phyloP scores from a whole-genome alignment of 92 coral and sea anemone genomes.

The Metridium senile region DNA sequence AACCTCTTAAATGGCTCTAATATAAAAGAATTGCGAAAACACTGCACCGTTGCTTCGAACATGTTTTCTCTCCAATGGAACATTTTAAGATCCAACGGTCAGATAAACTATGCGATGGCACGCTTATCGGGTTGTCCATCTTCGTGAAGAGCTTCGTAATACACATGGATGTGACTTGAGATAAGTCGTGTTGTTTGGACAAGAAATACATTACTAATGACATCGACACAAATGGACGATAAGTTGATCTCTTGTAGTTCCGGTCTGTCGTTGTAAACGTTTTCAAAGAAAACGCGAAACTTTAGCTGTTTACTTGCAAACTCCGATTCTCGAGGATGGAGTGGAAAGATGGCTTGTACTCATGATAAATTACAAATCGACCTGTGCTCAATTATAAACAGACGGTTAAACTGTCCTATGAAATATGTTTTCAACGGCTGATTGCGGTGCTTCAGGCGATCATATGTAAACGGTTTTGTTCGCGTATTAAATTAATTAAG shows the following conservation, averaged over 20 bases:
- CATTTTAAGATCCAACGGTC: conserved; percentile 17
- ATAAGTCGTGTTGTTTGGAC: conserved; percentile 38
- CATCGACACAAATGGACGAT: conserved; percentile 27
- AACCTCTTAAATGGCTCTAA: conserved; percentile 25
- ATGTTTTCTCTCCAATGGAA: neutral
- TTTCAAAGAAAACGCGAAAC: neutral
- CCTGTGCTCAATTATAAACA: too few relatives aligned
- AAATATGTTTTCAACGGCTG: neutral
- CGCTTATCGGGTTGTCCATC: conserved; percentile 33
- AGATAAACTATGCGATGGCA: conserved; percentile 19
- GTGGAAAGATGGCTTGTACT: too few relatives aligned
- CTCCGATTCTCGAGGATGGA: neutral
- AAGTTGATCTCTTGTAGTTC: conserved; percentile 12
- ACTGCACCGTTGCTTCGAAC: neutral
- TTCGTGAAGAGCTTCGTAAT: conserved; percentile 6
- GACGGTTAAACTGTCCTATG: neutral
- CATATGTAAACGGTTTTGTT: neutral
- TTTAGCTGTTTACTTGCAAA: neutral
- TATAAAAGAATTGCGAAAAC: conserved; percentile 41
- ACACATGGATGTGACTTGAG: conserved; percentile 12
- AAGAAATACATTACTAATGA: conserved; percentile 40
- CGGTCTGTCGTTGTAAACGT: conserved; percentile 1
- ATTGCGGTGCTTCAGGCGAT: neutral
- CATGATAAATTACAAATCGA: too few relatives aligned
- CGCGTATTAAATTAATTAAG: neutral